Evolutionary conservation across 2,888 invertebrate genomes (phyloP).

Genomic region (Napeogenes sylphis): DNA sequence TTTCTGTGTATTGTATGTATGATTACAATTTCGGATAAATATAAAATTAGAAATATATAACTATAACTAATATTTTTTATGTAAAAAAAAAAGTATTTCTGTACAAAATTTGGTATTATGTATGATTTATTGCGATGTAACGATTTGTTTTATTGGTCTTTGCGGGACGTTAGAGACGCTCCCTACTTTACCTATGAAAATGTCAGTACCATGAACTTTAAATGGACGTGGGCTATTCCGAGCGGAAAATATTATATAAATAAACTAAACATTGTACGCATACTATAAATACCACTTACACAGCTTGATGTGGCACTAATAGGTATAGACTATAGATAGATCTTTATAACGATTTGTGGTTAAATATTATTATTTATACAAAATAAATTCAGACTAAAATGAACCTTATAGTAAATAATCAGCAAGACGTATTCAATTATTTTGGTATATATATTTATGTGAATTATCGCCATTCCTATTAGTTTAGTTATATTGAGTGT

Average conservation of each 20-base stretch:
- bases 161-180: conserved; percentile 24
- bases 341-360: no score
- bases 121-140: conserved; percentile 14
- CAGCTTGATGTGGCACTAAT: neutral
- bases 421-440: neutral
- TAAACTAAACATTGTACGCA: no score
- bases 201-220: conserved; percentile 36
- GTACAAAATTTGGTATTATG: neutral
- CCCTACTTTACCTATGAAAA: conserved; percentile 26
- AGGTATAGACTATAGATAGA: no score
- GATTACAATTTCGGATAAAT: no score
- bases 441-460: neutral
- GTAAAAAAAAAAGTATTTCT: neutral
- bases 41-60: no score
- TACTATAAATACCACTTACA: neutral
- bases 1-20: no score
- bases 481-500: neutral
- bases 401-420: no score
- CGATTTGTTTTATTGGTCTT: conserved; percentile 25
- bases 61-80: no score
- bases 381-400: no score
- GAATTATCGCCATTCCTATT: neutral
- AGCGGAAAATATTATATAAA: conserved; percentile 8
- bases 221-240: conserved; percentile 20
- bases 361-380: no score